These are phyloP conservation scores for Rhodophaea formosa DNA, from an alignment of 2,888 invertebrate genomes.

Conservation along the genomic window DNA sequence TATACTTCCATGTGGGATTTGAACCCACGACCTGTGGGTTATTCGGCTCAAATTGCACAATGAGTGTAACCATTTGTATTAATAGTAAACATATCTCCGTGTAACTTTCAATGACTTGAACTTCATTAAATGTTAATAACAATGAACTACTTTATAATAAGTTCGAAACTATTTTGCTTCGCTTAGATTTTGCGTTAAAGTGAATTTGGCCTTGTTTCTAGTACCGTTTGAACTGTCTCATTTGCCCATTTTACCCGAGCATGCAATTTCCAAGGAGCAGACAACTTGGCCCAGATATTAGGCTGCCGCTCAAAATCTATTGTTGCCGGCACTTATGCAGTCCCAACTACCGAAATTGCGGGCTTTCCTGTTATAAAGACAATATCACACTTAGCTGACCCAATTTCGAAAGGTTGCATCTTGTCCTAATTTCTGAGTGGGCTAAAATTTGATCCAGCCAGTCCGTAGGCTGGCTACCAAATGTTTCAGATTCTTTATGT, in stretches of 20 bases:
- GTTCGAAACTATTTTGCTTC: no score
- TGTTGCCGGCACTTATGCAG: conserved; percentile 6
- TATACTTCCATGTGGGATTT: no score
- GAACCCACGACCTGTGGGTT: no score
- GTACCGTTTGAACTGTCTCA: background rate
- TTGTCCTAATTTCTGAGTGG: conserved; percentile 59
- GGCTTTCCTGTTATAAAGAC: conserved; percentile 27
- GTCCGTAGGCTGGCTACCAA: conserved; percentile 9
- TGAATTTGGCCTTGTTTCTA: no score
- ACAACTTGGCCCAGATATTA: background rate
- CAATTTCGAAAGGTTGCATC: conserved; percentile 65
- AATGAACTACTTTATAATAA: no score
- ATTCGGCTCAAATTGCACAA: no score
- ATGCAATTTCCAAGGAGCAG: background rate
- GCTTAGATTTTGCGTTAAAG: no score
- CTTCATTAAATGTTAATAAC: no score
- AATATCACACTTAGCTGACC: conserved; percentile 60
- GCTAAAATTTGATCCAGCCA: conserved; percentile 41
- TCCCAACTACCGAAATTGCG: conserved; percentile 9
- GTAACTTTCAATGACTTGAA: no score
- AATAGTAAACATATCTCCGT: no score
- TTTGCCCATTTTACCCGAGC: background rate
- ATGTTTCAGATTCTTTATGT: background rate
- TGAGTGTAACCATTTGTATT: no score
- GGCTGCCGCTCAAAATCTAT: background rate